Percentiles rank a stretch among this genome's conserved stretches.
Evolutionary conservation across 2,113 vertebrate species (phyloP).

Genomic region (Labrus mixtus): DNA sequence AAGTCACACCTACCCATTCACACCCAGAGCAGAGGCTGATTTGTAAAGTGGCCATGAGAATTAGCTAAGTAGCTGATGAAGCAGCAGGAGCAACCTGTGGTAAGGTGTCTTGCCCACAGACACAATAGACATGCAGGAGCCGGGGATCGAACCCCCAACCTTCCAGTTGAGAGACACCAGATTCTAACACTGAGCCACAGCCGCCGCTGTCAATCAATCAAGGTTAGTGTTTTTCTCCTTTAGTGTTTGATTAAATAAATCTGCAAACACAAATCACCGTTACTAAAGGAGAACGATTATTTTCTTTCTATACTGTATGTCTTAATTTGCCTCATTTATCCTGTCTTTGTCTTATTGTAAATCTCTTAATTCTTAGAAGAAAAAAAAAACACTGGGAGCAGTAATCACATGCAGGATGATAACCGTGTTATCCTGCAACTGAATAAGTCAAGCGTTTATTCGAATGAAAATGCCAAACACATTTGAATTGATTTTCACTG

Average conservation of each 20-base stretch:
- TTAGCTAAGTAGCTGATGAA: too few relatives aligned
- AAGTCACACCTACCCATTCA: too few relatives aligned
- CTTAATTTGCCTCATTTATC: background rate
- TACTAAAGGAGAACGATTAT: constrained; percentile 3
- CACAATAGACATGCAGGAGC: too few relatives aligned
- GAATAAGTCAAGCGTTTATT: constrained; percentile 33
- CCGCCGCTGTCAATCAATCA: too few relatives aligned
- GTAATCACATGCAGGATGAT: constrained; percentile 10
- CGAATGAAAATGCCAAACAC: constrained; percentile 47
- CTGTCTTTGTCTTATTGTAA: background rate
- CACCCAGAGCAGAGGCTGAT: too few relatives aligned
- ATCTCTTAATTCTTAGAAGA: constrained; percentile 10
- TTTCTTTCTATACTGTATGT: background rate
- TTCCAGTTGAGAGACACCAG: too few relatives aligned
- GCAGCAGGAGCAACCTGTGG: too few relatives aligned
- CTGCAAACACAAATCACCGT: background rate
- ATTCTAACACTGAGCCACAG: too few relatives aligned
- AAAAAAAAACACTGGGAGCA: constrained; percentile 4
- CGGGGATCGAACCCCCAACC: too few relatives aligned
- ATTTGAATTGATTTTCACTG: constrained; percentile 48
- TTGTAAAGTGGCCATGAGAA: too few relatives aligned
- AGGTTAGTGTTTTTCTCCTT: background rate
- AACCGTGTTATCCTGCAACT: constrained; percentile 17
- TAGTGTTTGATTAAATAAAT: too few relatives aligned
- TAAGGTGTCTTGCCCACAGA: too few relatives aligned